Base-by-base conservation (phyloP, 2,888 invertebrate genomes). In the Andrena bicolor region DNA sequence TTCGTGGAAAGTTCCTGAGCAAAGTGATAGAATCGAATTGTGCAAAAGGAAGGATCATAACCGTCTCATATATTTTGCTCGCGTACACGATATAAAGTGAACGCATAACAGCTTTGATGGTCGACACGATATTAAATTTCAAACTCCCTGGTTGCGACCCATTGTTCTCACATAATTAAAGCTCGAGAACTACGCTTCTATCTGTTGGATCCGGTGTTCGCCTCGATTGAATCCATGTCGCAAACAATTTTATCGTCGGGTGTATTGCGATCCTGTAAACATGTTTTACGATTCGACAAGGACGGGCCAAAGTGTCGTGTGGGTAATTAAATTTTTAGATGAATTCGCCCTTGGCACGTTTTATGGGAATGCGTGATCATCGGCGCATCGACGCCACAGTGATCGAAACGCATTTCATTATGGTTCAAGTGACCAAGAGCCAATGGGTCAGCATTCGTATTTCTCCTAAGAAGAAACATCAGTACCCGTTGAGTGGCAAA, bases 91-190 rank as follows among this genome's bases (percentile, higher is more conserved):
- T n/a, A 28, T 48, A 30, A 51, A 20, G 41, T 8, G 13, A 10
- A 10, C 5, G 5, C 26, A n/a, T 7, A 49, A 23, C n/a, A 10
- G 56, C 3, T 35, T 51, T 2, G 65, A 51, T 32, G 60, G 28
- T n/a, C 26, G 65, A 51, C 6, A 51, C 32, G 41, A 75, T 58
- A 30, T 78, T 84, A 65, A 77, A 84, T 71, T 53, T 71, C 61
- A 61, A 69, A 71, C 61, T 60, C 58, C 26, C 10, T 23, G 58
- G 35, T 60, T 16, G 60, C 68, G 69, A 73, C 71, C 30, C 20
- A 83, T 83, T 77, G 75, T 78, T 72, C 23, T 26, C 60, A 16
- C 10, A 23, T 73, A 69, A 83, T 81, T 76, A 76, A 69, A 60
- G 56, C 61, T 28, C 30, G 66, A 60, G 64, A 73, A 75, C 74